These are phyloP conservation scores for Panthera tigris DNA, from an alignment of 2,113 vertebrate species.

Conservation along the genomic window DNA sequence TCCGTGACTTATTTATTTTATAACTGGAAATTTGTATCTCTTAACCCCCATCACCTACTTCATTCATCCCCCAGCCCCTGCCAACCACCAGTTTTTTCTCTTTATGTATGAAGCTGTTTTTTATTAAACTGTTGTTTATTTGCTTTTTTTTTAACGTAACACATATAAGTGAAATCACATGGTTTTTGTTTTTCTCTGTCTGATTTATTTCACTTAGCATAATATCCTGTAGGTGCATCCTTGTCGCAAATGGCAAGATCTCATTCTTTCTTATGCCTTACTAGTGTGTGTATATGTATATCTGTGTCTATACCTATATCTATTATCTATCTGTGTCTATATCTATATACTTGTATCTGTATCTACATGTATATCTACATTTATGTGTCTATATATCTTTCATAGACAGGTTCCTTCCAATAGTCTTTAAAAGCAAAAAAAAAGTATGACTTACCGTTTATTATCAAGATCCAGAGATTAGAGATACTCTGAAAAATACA, in stretches of 20 bases:
- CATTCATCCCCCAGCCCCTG: background rate
- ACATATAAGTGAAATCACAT: background rate
- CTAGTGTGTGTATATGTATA: background rate
- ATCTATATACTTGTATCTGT: background rate
- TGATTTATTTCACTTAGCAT: background rate
- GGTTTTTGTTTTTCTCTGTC: background rate
- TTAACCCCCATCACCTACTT: background rate
- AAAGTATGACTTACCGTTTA: background rate
- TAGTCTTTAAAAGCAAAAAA: background rate
- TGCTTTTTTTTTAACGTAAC: background rate
- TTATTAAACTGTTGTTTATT: background rate
- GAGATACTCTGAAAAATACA: background rate
- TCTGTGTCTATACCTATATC: too few species aligned
- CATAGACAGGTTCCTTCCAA: background rate
- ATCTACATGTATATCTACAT: background rate
- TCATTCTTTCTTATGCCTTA: background rate
- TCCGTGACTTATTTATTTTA: background rate
- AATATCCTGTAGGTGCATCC: background rate
- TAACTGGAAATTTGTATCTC: background rate
- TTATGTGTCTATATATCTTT: background rate
- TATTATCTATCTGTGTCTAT: background rate
- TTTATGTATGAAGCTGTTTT: background rate
- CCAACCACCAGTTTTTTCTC: background rate
- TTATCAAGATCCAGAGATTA: background rate
- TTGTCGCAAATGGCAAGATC: background rate